A percentile compares a stretch with the other conserved stretches of the same genome.
These are phyloP conservation scores for Psilanteris sp. DNA, from an alignment of 1,140 invertebrate genomes.

Conservation along the genomic window DNA sequence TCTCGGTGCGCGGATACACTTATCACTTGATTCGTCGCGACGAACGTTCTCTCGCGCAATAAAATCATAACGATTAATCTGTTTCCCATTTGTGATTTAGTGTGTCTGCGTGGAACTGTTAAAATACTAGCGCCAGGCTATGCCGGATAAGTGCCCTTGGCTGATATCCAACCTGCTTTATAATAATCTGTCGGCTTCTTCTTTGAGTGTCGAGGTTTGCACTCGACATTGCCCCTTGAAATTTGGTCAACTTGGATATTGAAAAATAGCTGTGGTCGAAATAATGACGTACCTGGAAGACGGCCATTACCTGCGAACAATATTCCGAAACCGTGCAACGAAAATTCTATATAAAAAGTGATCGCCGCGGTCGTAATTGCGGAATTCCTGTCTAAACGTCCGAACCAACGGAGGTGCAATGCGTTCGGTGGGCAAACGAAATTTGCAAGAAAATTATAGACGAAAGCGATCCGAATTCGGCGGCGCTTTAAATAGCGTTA, in stretches of 20 bases:
- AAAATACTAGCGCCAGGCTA: slow-evolving; percentile 33
- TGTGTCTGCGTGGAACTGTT: slow-evolving; percentile 36
- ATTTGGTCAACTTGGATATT: slow-evolving; percentile 41
- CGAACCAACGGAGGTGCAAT: too few species aligned
- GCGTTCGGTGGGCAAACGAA: too few species aligned
- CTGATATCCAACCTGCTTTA: slow-evolving; percentile 60
- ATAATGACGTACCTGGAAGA: slow-evolving; percentile 14
- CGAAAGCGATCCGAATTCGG: too few species aligned
- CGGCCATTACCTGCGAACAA: slow-evolving; percentile 12
- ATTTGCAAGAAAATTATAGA: too few species aligned
- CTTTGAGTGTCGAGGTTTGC: slow-evolving; percentile 52
- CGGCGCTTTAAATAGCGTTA: slow-evolving; percentile 6
- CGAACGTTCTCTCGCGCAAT: slow-evolving; percentile 19
- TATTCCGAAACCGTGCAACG: neutral
- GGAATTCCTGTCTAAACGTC: too few species aligned
- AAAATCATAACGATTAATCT: slow-evolving; percentile 48
- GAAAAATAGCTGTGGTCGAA: slow-evolving; percentile 22
- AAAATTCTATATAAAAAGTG: too few species aligned
- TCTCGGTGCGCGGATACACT: too few species aligned
- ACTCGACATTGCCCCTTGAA: slow-evolving; percentile 50
- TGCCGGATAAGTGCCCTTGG: slow-evolving; percentile 55
- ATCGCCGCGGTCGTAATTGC: slow-evolving; percentile 7
- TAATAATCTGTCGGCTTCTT: slow-evolving; percentile 62
- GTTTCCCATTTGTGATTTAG: slow-evolving; percentile 54
- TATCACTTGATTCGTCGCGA: slow-evolving; percentile 13